phyloP scores from a whole-genome alignment of 92 coral and sea anemone species.

The Isaurus tuberculatus region DNA sequence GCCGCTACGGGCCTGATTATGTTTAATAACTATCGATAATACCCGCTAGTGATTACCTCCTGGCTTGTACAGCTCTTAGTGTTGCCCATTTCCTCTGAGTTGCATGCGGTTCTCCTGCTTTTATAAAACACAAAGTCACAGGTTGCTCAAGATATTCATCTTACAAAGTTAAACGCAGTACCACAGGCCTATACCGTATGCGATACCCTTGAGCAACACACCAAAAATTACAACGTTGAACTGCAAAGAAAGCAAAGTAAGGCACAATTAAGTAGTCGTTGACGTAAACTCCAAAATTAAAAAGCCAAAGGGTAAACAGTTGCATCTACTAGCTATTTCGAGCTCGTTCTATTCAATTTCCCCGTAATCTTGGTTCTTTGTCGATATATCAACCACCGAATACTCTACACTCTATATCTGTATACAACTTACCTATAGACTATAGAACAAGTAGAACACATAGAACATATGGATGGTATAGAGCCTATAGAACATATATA shows the following conservation, averaged over 20 bases:
- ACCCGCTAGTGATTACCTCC: not conserved
- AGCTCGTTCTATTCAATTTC: no score
- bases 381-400: no score
- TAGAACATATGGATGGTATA: no score
- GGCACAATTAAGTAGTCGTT: no score
- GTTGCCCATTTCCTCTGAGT: not conserved
- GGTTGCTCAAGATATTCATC: not conserved
- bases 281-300: not conserved
- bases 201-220: not conserved
- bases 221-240: not conserved
- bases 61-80: not conserved
- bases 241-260: not conserved
- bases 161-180: not conserved
- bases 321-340: no score
- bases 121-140: not conserved
- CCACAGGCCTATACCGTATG: not conserved
- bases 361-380: no score
- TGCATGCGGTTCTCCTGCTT: not conserved
- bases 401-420: no score
- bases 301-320: no score
- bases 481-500: no score
- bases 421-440: no score
- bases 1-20: no score
- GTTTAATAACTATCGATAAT: not conserved
- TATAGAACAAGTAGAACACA: no score